Percentiles rank a stretch among this genome's conserved stretches.
These are phyloP conservation scores for Pyrgus malvae DNA, from an alignment of 2,888 invertebrate genomes.

Conservation along the genomic window DNA sequence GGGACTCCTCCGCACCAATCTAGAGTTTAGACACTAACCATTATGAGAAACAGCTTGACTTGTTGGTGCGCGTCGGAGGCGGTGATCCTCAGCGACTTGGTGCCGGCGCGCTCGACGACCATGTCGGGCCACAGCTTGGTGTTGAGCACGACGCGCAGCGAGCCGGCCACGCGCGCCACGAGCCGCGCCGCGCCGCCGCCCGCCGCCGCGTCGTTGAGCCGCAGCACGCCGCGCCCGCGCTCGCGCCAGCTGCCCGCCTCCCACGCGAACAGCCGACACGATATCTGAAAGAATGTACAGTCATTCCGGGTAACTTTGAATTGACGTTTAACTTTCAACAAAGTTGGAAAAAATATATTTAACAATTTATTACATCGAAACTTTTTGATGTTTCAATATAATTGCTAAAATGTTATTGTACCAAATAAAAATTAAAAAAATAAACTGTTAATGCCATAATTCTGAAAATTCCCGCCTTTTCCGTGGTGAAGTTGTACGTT, in stretches of 20 bases:
- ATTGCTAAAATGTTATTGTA: no score
- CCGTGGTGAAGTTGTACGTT: no score
- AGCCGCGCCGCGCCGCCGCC: conserved; percentile 84
- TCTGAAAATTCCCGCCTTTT: no score
- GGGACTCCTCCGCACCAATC: no score
- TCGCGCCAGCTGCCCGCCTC: conserved; percentile 94
- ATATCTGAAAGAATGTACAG: conserved; percentile 78
- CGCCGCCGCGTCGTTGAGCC: conserved; percentile 89
- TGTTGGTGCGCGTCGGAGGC: conserved; percentile 92
- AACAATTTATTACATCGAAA: no score
- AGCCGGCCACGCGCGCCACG: conserved; percentile 94
- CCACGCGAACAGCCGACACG: conserved; percentile 94
- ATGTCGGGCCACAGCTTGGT: conserved; percentile 97
- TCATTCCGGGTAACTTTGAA: no score
- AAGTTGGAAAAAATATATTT: no score
- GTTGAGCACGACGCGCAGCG: conserved; percentile 93
- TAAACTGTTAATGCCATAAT: no score
- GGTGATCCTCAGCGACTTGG: conserved; percentile 93
- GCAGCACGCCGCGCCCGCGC: conserved; percentile 92
- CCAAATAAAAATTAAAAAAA: no score
- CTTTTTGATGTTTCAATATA: no score
- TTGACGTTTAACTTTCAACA: no score
- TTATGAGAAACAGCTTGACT: conserved; percentile 92
- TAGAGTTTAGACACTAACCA: conserved; percentile 84
- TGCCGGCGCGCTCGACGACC: conserved; percentile 93